Conservation (phyloP, 2,888 invertebrate species). For the Thyatira batis region DNA sequence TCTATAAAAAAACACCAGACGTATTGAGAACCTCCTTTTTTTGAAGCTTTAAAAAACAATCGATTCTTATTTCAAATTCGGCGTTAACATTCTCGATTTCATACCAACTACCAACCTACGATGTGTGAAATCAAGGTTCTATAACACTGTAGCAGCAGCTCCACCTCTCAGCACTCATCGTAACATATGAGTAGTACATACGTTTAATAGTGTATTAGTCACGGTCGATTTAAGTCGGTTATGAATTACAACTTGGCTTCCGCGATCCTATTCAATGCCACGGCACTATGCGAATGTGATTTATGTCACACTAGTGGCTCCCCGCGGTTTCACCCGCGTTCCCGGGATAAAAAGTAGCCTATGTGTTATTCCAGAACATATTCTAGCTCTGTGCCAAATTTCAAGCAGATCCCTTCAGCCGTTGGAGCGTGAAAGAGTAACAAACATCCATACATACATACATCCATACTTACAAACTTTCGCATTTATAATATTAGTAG, state of each 20-base stretch:
- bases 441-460: too few species aligned
- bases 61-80: background rate
- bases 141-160: background rate
- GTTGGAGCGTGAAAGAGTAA: too few species aligned
- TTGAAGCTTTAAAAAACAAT: background rate
- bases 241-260: conserved; percentile 28
- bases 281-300: conserved; percentile 13
- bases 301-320: too few species aligned
- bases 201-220: conserved; percentile 20
- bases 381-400: too few species aligned
- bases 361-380: too few species aligned
- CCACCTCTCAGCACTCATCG: background rate
- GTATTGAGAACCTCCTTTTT: too few species aligned
- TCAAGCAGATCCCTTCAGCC: too few species aligned
- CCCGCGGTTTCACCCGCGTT: too few species aligned
- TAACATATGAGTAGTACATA: conserved; percentile 5
- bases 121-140: conserved; percentile 24
- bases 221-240: conserved; percentile 22
- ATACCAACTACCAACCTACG: conserved; percentile 13
- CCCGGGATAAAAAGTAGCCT: too few species aligned
- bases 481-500: too few species aligned
- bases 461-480: too few species aligned
- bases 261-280: conserved; percentile 34
- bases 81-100: background rate
- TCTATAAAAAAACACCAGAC: too few species aligned